Conservation (phyloP, 1,140 invertebrate species). For the Chymomyza costata region DNA sequence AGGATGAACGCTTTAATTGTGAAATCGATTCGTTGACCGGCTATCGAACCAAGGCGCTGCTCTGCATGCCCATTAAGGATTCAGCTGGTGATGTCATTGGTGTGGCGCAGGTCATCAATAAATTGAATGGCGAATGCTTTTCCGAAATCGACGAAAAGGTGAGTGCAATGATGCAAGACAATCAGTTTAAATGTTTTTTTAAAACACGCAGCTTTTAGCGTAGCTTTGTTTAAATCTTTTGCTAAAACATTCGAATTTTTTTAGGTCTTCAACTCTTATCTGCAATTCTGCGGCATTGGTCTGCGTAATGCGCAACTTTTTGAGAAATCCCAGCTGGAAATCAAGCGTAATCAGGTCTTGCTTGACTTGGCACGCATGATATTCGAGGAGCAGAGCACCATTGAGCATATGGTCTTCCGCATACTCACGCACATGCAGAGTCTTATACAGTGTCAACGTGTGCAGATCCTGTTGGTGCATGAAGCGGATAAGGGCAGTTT, state of each 20-base stretch:
- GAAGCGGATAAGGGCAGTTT: slow-evolving; percentile 92
- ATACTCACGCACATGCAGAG: slow-evolving; percentile 96
- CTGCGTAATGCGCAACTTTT: slow-evolving; percentile 95
- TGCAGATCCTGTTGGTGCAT: slow-evolving; percentile 92
- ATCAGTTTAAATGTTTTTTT: no score
- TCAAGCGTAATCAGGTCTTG: slow-evolving; percentile 95
- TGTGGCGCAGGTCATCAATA: slow-evolving; percentile 97
- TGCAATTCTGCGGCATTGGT: slow-evolving; percentile 97
- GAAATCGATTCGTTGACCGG: slow-evolving; percentile 95
- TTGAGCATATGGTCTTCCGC: slow-evolving; percentile 95
- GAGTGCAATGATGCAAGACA: slow-evolving; percentile 40
- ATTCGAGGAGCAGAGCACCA: slow-evolving; percentile 97
- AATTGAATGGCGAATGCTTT: slow-evolving; percentile 87
- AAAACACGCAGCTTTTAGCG: no score
- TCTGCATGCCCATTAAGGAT: slow-evolving; percentile 98
- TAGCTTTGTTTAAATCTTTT: no score
- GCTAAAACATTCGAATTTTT: not conserved
- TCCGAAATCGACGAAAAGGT: slow-evolving; percentile 89
- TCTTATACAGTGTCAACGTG: slow-evolving; percentile 93
- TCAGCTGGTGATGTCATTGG: slow-evolving; percentile 95
- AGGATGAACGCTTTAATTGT: slow-evolving; percentile 94
- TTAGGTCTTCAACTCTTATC: slow-evolving; percentile 89
- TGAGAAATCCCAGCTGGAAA: slow-evolving; percentile 94
- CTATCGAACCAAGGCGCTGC: slow-evolving; percentile 92
- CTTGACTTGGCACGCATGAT: slow-evolving; percentile 96